Base-by-base conservation (phyloP, 2,888 invertebrate species). In the Caenorhabditis sp. region DNA sequence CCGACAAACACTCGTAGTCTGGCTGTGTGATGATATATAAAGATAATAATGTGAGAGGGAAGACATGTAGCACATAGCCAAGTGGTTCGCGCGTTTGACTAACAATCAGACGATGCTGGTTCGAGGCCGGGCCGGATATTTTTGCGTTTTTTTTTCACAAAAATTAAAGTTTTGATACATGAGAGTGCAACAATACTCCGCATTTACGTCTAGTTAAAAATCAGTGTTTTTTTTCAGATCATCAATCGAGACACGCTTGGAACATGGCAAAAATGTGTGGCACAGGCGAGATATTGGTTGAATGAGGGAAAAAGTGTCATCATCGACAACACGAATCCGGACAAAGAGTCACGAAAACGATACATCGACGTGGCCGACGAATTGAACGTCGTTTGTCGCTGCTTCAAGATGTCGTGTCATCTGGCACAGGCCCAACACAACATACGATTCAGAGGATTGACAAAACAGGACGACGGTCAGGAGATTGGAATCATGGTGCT, bases 301-400 rank as follows among this genome's bases (percentile, higher is more conserved):
- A 68, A 88, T 88, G 88, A 90, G 87, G 91, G 90, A 61, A 90
- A 89, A 85, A 93, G 92, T 83, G 94, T 90, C 14, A 88, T 95
- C 23, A 91, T 97, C 19, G 97, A 97, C 88, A 95, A 96, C 88
- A 97, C 96, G 0, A 96, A 96, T 89, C 93, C 94, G 4, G 84
- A 85, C 51, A 57, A 65, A 24, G 82, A 79, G 60, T 81, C 85
- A 1, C 83, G 85, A 50, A 58, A 57, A 37, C 64, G 79, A 24
- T 85, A 84, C 66, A 57, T 80, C 8, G 70, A 70, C 0, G 24
- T 84, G 62, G 85, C 84, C 0, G 73, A 77, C 26, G 71, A 90
- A 59, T 26, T 74, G 54, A 26, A 51, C 14, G 90, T 94, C 2
- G 90, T 91, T 0, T 89, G 89, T 70, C 91, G 96, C 59, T 96